Conservation (phyloP, 2,113 vertebrate species). For the Thryonomys swinderianus region DNA sequence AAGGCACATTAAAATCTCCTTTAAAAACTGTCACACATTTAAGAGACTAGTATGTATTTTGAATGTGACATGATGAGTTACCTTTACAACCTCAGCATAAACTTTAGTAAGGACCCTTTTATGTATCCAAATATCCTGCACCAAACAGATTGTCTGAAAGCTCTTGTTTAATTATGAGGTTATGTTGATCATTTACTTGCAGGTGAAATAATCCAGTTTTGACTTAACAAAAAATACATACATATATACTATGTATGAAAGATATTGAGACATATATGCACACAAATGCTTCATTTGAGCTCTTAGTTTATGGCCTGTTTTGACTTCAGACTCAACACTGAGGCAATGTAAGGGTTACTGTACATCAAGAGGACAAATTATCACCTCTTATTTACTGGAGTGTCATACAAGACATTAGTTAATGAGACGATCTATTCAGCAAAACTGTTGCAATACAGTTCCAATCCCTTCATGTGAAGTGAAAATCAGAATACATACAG, state of each 20-base stretch:
- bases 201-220: slow-evolving; percentile 16
- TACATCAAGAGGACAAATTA: neutral
- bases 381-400: neutral
- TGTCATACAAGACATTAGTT: neutral
- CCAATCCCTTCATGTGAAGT: neutral
- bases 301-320: neutral
- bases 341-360: neutral
- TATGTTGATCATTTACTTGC: neutral
- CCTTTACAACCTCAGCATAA: neutral
- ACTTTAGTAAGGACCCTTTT: neutral
- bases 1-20: slow-evolving; percentile 1
- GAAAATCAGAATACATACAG: neutral
- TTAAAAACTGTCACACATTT: slow-evolving; percentile 34
- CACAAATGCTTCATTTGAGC: neutral
- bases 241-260: neutral
- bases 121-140: neutral
- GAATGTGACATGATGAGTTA: neutral
- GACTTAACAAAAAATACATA: neutral
- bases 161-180: neutral
- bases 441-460: neutral
- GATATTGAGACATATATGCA: neutral
- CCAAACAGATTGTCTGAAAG: neutral
- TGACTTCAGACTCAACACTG: neutral
- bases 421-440: neutral
- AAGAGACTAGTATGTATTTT: neutral